A percentile compares a stretch with the other conserved stretches of the same genome.
Evolutionary conservation across 2,888 invertebrate genomes (phyloP).

Genomic region (Cyclophora albipunctata): DNA sequence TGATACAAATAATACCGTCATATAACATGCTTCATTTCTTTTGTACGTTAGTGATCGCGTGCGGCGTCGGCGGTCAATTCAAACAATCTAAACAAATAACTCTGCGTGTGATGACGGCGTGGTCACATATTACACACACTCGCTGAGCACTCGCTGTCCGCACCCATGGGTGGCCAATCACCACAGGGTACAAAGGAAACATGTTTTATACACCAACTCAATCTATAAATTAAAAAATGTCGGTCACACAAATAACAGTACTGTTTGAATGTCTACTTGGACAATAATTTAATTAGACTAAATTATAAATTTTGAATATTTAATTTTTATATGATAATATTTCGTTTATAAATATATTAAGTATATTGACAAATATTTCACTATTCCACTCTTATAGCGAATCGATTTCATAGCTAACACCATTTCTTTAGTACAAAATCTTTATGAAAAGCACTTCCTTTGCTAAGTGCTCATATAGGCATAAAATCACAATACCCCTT

Average conservation of each 20-base stretch:
- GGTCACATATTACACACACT: conserved; percentile 15
- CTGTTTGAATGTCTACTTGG: too few relatives aligned
- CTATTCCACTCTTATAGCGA: conserved; percentile 1
- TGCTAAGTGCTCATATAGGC: conserved; percentile 27
- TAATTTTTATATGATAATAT: too few relatives aligned
- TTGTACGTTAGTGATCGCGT: conserved; percentile 17
- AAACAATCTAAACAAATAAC: conserved; percentile 51
- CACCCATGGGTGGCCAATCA: conserved; percentile 56
- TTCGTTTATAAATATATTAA: too few relatives aligned
- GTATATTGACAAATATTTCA: too few relatives aligned
- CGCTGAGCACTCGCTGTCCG: conserved; percentile 36
- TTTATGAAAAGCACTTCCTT: conserved; percentile 12
- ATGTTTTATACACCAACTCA: conserved; percentile 36
- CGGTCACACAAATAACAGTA: background rate
- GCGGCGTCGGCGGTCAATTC: conserved; percentile 29
- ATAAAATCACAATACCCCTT: conserved; percentile 54
- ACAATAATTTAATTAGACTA: too few relatives aligned
- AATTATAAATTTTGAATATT: too few relatives aligned
- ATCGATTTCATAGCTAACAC: conserved; percentile 30
- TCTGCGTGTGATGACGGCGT: conserved; percentile 47
- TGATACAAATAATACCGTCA: too few relatives aligned
- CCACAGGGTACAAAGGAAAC: conserved; percentile 39
- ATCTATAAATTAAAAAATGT: conserved; percentile 21
- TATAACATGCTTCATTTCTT: background rate
- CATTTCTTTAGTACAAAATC: conserved; percentile 7